phyloP scores from a whole-genome alignment of 1,140 invertebrate genomes.

The Himalopsyche phryganea region DNA sequence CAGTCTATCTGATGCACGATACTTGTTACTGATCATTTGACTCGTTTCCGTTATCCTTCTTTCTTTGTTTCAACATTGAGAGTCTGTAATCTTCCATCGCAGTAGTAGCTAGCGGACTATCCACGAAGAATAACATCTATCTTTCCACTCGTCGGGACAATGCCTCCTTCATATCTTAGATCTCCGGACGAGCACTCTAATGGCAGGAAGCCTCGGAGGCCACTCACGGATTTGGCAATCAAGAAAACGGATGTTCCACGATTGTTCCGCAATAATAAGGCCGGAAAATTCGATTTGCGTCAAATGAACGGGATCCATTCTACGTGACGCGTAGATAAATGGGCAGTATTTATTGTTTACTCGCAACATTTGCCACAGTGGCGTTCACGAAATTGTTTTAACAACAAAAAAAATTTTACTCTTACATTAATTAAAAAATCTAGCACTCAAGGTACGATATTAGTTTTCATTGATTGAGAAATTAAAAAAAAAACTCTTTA shows the following conservation, averaged over 20 bases:
- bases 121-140: background rate
- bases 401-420: no score
- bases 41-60: background rate
- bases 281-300: slow-evolving; percentile 31
- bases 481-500: no score
- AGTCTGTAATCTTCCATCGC: background rate
- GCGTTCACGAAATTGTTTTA: no score
- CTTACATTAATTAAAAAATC: no score
- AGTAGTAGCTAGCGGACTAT: no score
- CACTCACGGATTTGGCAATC: slow-evolving; percentile 30
- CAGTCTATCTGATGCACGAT: slow-evolving; percentile 18
- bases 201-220: slow-evolving; percentile 25
- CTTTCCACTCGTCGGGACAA: background rate
- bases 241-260: slow-evolving; percentile 22
- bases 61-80: slow-evolving; percentile 8
- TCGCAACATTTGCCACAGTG: no score
- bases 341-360: slow-evolving; percentile 30
- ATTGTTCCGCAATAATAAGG: slow-evolving; percentile 31
- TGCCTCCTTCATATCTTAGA: background rate
- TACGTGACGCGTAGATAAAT: slow-evolving; percentile 30
- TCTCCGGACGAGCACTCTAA: slow-evolving; percentile 11
- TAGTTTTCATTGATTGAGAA: no score
- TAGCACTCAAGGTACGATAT: no score
- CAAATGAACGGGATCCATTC: slow-evolving; percentile 3
- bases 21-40: slow-evolving; percentile 17